Conservation (phyloP, 2,113 vertebrate species). For the Dunckerocampus dactyliophorus region DNA sequence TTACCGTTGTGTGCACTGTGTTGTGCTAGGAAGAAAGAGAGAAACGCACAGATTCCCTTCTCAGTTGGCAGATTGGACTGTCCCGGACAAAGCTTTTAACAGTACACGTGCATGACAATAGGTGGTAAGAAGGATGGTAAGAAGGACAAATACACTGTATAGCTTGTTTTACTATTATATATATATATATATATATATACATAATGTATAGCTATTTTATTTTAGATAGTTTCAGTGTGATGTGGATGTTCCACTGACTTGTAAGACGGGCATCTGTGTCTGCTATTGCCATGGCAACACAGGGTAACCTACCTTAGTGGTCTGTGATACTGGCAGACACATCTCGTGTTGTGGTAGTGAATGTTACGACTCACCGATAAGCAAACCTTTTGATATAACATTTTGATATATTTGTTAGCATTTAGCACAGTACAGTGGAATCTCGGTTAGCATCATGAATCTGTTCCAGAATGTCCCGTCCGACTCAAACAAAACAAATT, state of each 20-base stretch:
- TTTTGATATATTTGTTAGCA: background rate
- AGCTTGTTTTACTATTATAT: too few species aligned
- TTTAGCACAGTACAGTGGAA: too few species aligned
- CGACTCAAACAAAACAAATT: too few species aligned
- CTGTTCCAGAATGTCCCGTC: too few species aligned
- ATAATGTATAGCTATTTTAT: too few species aligned
- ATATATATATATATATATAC: too few species aligned
- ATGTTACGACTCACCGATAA: background rate
- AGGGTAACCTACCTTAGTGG: background rate
- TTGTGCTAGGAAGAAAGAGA: slow-evolving; percentile 18
- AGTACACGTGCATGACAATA: slow-evolving; percentile 34
- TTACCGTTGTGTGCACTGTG: background rate
- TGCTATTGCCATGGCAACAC: slow-evolving; percentile 1
- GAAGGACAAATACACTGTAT: too few species aligned
- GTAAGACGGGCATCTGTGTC: background rate
- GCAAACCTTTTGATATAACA: too few species aligned
- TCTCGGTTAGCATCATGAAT: too few species aligned
- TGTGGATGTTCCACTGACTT: background rate
- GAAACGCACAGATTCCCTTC: slow-evolving; percentile 35
- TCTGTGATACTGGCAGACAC: background rate
- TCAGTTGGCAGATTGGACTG: slow-evolving; percentile 1
- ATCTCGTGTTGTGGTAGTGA: too few species aligned
- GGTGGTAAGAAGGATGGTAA: too few species aligned
- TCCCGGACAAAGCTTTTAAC: background rate
- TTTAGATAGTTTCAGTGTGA: background rate